These are phyloP conservation scores for Cryptocephalus primarius DNA, from an alignment of 2,888 invertebrate species.

Conservation along the genomic window DNA sequence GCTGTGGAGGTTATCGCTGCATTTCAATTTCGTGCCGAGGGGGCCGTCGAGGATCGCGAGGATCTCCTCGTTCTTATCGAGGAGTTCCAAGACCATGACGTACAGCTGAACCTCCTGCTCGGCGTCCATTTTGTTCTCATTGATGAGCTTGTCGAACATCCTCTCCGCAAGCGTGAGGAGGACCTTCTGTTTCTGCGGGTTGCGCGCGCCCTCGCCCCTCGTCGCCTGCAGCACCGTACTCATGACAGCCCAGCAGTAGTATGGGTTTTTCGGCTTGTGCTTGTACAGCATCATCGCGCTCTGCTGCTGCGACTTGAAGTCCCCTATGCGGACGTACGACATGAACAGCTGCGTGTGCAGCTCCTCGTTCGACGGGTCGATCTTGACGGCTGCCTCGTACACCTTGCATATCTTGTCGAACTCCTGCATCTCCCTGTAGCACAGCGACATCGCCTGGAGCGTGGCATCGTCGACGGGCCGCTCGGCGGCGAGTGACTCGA, in stretches of 20 bases:
- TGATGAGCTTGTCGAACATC: constrained; percentile 85
- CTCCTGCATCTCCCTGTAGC: constrained; percentile 85
- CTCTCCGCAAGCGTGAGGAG: constrained; percentile 81
- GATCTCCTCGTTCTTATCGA: constrained; percentile 72
- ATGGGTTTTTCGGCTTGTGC: constrained; percentile 85
- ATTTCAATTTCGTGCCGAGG: constrained; percentile 55
- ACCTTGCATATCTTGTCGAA: constrained; percentile 83
- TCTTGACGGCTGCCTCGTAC: constrained; percentile 81
- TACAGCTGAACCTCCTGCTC: constrained; percentile 91
- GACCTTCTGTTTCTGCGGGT: constrained; percentile 52
- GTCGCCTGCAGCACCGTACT: constrained; percentile 84
- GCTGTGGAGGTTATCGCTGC: constrained; percentile 56
- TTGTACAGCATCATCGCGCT: constrained; percentile 86
- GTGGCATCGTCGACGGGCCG: constrained; percentile 86
- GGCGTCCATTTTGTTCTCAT: constrained; percentile 79
- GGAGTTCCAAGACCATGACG: constrained; percentile 73
- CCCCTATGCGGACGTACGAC: constrained; percentile 83
- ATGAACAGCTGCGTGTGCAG: constrained; percentile 89
- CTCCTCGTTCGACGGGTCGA: constrained; percentile 82
- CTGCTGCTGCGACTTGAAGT: constrained; percentile 83
- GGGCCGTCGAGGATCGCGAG: constrained; percentile 71
- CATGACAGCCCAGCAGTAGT: constrained; percentile 98
- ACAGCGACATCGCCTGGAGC: constrained; percentile 89
- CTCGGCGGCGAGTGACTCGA: constrained; percentile 67
- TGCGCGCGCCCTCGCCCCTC: constrained; percentile 35